These are phyloP conservation scores for Peromyscus attwateri DNA, from an alignment of 2,797 vertebrate species.

Conservation along the genomic window DNA sequence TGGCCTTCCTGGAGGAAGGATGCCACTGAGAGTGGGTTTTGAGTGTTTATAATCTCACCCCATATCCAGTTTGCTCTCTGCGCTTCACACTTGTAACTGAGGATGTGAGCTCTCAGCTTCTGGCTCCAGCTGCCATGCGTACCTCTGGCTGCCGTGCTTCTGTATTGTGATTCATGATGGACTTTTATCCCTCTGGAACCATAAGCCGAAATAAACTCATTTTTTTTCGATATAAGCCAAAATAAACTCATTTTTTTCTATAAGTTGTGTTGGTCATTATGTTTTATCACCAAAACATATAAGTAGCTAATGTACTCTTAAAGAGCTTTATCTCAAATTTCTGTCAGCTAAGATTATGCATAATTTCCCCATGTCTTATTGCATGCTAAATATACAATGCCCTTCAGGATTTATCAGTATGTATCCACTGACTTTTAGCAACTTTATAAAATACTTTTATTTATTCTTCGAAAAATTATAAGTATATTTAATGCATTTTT, in stretches of 20 bases:
- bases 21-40: not conserved
- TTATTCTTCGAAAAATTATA: not conserved
- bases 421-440: slow-evolving; percentile 29
- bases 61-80: not conserved
- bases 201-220: not conserved
- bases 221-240: not conserved
- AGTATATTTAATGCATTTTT: not conserved
- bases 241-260: not conserved
- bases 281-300: not conserved
- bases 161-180: not conserved
- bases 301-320: not conserved
- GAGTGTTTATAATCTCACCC: not conserved
- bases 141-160: not conserved
- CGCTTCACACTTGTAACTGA: not conserved
- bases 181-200: not conserved
- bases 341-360: slow-evolving; percentile 12
- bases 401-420: slow-evolving; percentile 52
- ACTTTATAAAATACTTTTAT: not conserved
- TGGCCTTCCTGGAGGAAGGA: not conserved
- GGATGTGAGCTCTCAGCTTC: not conserved
- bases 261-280: not conserved
- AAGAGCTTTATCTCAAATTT: slow-evolving; percentile 51
- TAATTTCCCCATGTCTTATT: slow-evolving; percentile 26
- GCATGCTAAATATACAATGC: slow-evolving; percentile 5
- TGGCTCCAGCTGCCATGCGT: not conserved